phyloP scores from a whole-genome alignment of 1,140 invertebrate genomes.

The Melanaphis sacchari region DNA sequence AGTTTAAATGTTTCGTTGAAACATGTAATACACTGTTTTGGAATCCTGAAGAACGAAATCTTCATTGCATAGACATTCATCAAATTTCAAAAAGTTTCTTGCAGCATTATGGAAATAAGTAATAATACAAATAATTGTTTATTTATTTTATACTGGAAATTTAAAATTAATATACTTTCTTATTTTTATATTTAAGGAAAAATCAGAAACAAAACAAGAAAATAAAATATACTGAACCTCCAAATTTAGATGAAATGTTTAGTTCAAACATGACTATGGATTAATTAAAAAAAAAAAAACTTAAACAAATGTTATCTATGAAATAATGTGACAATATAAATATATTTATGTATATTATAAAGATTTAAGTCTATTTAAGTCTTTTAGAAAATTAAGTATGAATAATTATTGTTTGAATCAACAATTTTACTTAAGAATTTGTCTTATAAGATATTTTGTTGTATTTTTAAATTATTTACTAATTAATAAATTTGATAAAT shows the following conservation, averaged over 20 bases:
- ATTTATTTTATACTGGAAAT: background rate
- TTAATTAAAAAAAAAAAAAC: background rate
- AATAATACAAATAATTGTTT: background rate
- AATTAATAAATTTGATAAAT: background rate
- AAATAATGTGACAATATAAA: no score
- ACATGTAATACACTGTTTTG: slow-evolving; percentile 25
- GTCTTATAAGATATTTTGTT: background rate
- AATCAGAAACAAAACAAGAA: slow-evolving; percentile 14
- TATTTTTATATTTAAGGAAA: slow-evolving; percentile 22
- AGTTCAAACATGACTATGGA: slow-evolving; percentile 28
- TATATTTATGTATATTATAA: no score
- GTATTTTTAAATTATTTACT: background rate
- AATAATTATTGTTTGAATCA: background rate
- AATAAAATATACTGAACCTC: background rate
- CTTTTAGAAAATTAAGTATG: background rate
- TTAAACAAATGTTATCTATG: background rate
- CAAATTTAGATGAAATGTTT: slow-evolving; percentile 1
- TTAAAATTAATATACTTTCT: background rate
- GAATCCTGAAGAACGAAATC: background rate
- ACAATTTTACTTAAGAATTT: background rate
- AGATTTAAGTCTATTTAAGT: background rate
- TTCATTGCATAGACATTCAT: slow-evolving; percentile 31
- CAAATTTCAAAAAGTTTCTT: slow-evolving; percentile 21
- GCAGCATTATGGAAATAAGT: slow-evolving; percentile 18
- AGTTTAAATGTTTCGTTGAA: slow-evolving; percentile 47